Evolutionary conservation across 2,888 invertebrate genomes (phyloP).

Genomic region (Chaitophorus viminalis): DNA sequence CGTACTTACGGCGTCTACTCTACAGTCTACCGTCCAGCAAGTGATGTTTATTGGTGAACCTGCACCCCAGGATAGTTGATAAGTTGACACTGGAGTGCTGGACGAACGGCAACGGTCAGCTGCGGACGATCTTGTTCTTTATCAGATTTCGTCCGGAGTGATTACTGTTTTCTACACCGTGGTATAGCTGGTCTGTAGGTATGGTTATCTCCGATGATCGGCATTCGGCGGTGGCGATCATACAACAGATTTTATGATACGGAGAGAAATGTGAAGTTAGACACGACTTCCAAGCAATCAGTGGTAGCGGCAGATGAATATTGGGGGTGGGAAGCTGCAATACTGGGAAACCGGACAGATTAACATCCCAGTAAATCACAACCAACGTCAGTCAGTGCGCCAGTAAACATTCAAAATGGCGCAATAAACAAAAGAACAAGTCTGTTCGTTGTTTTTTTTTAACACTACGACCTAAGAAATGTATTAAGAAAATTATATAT

Average conservation of each 20-base stretch:
- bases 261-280: background rate
- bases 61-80: too few species aligned
- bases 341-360: background rate
- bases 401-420: constrained; percentile 61
- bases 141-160: background rate
- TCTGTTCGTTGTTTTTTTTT: constrained; percentile 1
- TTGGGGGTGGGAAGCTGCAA: background rate
- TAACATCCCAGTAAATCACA: constrained; percentile 28
- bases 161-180: background rate
- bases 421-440: constrained; percentile 58
- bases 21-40: too few species aligned
- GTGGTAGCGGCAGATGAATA: background rate
- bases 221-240: background rate
- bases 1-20: too few species aligned
- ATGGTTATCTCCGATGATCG: background rate
- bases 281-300: background rate
- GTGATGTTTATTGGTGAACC: too few species aligned
- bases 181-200: background rate
- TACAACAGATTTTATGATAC: background rate
- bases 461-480: background rate
- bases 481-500: background rate
- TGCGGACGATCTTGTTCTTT: background rate
- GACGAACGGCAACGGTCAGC: background rate
- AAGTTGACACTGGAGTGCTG: background rate
- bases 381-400: constrained; percentile 48